These are phyloP conservation scores for Ianthella basta DNA, from an alignment of 37 sponge, comb jelly and placozoan genomes.

Conservation along the genomic window DNA sequence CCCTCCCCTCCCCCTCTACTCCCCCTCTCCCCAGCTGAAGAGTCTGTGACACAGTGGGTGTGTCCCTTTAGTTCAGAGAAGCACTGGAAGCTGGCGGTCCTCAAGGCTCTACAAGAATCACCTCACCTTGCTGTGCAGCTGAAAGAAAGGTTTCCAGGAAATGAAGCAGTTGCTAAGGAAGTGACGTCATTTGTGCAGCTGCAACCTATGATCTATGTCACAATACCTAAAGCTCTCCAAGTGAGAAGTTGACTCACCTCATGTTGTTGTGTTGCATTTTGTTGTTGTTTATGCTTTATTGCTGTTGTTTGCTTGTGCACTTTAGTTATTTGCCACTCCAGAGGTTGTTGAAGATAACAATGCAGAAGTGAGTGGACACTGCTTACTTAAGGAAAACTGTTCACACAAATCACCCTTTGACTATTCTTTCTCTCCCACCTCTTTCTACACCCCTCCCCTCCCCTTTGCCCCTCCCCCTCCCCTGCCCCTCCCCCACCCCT, in stretches of 20 bases:
- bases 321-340: constrained; percentile 21
- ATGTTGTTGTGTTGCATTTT: background rate
- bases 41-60: constrained; percentile 46
- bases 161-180: constrained; percentile 55
- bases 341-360: constrained; percentile 31
- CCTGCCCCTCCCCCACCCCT: background rate
- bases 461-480: background rate
- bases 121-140: constrained; percentile 83
- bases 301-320: background rate
- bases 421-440: no score
- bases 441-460: no score
- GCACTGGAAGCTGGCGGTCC: constrained; percentile 64
- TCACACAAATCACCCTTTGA: no score
- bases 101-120: constrained; percentile 63
- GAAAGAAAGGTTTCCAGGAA: constrained; percentile 48
- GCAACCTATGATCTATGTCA: constrained; percentile 56
- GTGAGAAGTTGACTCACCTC: constrained; percentile 13
- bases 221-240: constrained; percentile 63
- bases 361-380: constrained; percentile 37
- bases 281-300: background rate
- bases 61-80: constrained; percentile 63
- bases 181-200: constrained; percentile 50
- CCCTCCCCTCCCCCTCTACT: background rate
- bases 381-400: no score
- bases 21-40: constrained; percentile 49